These are phyloP conservation scores for Callosobruchus maculatus DNA, from an alignment of 2,888 invertebrate genomes.

Conservation along the genomic window DNA sequence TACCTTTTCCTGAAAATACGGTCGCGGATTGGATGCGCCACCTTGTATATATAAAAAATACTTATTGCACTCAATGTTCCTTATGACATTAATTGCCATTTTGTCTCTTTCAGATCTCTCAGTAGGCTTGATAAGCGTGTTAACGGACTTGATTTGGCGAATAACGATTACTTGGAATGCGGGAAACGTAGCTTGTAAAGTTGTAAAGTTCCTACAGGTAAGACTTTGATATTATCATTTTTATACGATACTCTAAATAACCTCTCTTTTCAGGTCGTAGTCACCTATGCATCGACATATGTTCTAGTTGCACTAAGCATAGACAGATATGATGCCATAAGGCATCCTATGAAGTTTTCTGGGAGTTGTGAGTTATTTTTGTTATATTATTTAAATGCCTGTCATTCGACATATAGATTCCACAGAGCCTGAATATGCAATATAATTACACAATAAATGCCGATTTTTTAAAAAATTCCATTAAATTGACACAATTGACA, in stretches of 20 bases:
- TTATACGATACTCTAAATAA: constrained; percentile 1
- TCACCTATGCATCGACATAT: constrained; percentile 88
- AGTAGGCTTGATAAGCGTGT: constrained; percentile 82
- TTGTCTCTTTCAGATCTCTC: constrained; percentile 65
- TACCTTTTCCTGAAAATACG: too few relatives aligned
- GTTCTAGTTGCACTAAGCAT: constrained; percentile 86
- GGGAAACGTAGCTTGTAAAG: constrained; percentile 81
- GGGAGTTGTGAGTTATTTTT: constrained; percentile 75
- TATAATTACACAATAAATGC: too few relatives aligned
- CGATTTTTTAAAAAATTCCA: too few relatives aligned
- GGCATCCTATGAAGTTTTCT: constrained; percentile 91
- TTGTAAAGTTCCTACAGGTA: constrained; percentile 76
- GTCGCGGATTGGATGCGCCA: too few relatives aligned
- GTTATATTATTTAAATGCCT: not conserved
- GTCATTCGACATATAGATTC: too few relatives aligned
- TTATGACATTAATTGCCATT: not conserved
- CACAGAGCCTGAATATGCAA: too few relatives aligned
- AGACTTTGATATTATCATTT: not conserved
- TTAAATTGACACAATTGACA: too few relatives aligned
- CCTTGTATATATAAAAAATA: too few relatives aligned
- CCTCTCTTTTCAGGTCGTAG: constrained; percentile 71
- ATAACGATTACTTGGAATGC: constrained; percentile 84
- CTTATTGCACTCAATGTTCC: too few relatives aligned
- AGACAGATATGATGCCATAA: constrained; percentile 87
- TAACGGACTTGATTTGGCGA: constrained; percentile 84